These are phyloP conservation scores for Crax fasciolata DNA, from an alignment of 2,797 vertebrate species.

Conservation along the genomic window DNA sequence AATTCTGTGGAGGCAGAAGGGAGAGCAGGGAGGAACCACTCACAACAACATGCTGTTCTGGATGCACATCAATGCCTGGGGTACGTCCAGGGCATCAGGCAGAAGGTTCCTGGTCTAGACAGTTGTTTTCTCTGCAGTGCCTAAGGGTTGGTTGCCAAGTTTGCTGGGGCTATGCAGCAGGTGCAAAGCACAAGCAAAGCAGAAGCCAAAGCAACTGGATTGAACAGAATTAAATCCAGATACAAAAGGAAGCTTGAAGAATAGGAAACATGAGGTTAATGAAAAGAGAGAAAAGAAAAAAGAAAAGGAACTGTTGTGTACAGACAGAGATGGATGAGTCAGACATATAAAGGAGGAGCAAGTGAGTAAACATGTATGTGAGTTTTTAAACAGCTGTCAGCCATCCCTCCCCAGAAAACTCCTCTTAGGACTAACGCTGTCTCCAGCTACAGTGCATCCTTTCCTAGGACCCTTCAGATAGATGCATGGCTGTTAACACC, in stretches of 20 bases:
- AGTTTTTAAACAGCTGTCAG: not conserved
- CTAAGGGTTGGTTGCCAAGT: constrained; percentile 37
- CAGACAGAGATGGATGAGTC: not conserved
- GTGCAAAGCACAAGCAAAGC: constrained; percentile 9
- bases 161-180: constrained; percentile 12
- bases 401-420: not conserved
- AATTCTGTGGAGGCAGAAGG: not conserved
- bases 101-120: constrained; percentile 53
- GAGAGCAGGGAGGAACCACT: not conserved
- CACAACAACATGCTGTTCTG: not conserved
- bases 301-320: not conserved
- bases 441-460: not conserved
- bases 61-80: constrained; percentile 1
- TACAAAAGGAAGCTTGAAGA: not conserved
- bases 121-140: constrained; percentile 45
- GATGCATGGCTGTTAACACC: rapidly evolving
- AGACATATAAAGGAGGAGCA: not conserved
- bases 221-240: constrained; percentile 6
- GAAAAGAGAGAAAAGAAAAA: not conserved
- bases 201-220: not conserved
- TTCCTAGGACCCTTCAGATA: not conserved
- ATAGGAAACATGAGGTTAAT: not conserved
- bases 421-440: not conserved
- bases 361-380: not conserved
- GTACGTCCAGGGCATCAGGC: not conserved